phyloP scores from a whole-genome alignment of 2,888 invertebrate species.

The Acheta domesticus region DNA sequence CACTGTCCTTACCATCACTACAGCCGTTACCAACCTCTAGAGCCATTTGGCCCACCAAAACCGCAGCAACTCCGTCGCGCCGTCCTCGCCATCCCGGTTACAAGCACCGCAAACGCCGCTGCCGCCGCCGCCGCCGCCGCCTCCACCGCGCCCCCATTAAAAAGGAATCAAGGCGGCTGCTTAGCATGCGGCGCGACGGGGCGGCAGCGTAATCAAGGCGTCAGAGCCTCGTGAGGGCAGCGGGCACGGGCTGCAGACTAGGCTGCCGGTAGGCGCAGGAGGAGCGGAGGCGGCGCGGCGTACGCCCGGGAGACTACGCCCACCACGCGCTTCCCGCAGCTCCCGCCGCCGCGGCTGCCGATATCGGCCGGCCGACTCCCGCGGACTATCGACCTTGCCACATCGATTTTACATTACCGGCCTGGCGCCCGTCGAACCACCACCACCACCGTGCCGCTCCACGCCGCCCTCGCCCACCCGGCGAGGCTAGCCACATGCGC shows the following conservation, averaged over 20 bases:
- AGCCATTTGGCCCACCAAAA: too few species aligned
- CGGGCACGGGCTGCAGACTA: not conserved
- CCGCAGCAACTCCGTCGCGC: too few species aligned
- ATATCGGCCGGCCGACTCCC: slow-evolving; percentile 1
- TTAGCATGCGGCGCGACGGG: slow-evolving; percentile 18
- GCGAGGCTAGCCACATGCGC: too few species aligned
- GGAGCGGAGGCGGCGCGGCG: not conserved
- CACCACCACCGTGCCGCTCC: too few species aligned
- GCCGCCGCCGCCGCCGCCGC: not conserved
- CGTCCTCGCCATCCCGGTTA: too few species aligned
- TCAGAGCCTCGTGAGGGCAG: not conserved
- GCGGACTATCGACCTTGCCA: not conserved
- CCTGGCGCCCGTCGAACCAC: not conserved
- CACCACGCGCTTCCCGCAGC: not conserved
- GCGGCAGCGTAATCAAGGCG: not conserved
- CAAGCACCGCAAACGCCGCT: not conserved
- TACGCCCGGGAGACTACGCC: not conserved
- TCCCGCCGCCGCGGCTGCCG: not conserved
- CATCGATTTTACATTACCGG: slow-evolving; percentile 18
- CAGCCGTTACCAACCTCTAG: too few species aligned
- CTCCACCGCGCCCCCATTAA: not conserved
- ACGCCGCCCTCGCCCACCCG: too few species aligned
- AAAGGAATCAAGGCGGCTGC: slow-evolving; percentile 18
- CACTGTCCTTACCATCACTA: too few species aligned
- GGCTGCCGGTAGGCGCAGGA: not conserved